Evolutionary conservation across 2,113 vertebrate species (phyloP).

Genomic region (Hypanus sabinus): DNA sequence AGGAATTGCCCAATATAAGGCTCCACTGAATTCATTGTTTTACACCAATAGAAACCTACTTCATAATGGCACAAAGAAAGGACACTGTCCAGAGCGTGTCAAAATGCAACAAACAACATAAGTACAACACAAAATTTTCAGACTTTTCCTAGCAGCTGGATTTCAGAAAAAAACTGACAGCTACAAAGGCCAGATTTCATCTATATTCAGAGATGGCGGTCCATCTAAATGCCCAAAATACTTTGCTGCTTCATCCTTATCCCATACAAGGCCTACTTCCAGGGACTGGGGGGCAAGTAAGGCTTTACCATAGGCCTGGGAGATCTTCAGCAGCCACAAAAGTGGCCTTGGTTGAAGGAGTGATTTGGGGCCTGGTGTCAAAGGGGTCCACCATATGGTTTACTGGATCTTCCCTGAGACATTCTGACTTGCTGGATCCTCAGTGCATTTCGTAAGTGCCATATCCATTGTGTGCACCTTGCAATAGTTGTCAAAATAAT

Average conservation of each 20-base stretch:
- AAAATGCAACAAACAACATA: background rate
- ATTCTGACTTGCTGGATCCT: background rate
- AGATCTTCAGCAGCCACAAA: background rate
- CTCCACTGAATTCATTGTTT: background rate
- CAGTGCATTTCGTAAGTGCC: background rate
- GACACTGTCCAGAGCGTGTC: background rate
- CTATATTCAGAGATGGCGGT: too few species aligned
- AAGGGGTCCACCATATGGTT: background rate
- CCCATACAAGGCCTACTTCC: background rate
- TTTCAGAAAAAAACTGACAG: too few species aligned
- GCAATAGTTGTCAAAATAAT: background rate
- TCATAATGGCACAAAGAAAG: background rate
- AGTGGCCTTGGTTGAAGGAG: background rate
- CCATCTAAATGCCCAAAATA: too few species aligned
- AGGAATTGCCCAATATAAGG: too few species aligned
- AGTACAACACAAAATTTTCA: background rate
- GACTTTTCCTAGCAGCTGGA: background rate
- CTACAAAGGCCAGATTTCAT: too few species aligned
- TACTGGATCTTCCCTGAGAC: background rate
- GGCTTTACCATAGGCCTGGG: background rate
- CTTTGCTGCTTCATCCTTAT: background rate
- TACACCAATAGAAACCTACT: background rate
- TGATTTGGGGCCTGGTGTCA: background rate
- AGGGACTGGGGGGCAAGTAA: background rate
- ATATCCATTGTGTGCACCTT: background rate